A percentile compares a stretch with the other conserved stretches of the same genome.
Evolutionary conservation across 2,797 vertebrate genomes (phyloP).

Genomic region (Furcifer pardalis): DNA sequence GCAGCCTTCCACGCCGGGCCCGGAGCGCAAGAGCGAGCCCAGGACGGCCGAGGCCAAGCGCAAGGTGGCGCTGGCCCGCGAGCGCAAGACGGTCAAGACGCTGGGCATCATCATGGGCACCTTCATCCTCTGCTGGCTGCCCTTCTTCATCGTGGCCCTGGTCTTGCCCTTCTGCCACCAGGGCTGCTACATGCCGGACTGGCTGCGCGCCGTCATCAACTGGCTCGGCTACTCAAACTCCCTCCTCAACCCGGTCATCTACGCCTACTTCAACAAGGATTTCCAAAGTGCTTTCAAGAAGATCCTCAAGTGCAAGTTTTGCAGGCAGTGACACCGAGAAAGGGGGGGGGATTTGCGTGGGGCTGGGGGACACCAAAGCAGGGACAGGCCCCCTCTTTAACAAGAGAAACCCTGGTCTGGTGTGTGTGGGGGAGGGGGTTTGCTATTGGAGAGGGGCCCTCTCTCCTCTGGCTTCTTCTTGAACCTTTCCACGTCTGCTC

Average conservation of each 20-base stretch:
- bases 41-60: conserved; percentile 86
- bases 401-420: background rate
- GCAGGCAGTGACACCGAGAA: conserved; percentile 75
- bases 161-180: conserved; percentile 92
- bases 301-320: conserved; percentile 94
- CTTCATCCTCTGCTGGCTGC: conserved; percentile 98
- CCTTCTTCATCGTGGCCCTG: conserved; percentile 96
- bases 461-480: background rate
- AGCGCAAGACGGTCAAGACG: conserved; percentile 96
- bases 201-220: conserved; percentile 91
- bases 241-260: conserved; percentile 96
- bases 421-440: too few relatives aligned
- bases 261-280: conserved; percentile 99
- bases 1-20: conserved; percentile 67
- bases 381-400: background rate
- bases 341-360: background rate
- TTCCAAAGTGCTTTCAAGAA: conserved; percentile 99
- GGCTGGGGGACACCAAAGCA: too few relatives aligned
- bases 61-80: conserved; percentile 91
- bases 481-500: background rate
- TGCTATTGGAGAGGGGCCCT: background rate
- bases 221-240: conserved; percentile 99
- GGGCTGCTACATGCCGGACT: conserved; percentile 91
- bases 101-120: conserved; percentile 98
- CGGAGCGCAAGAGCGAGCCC: conserved; percentile 82